Evolutionary conservation across 2,113 vertebrate genomes (phyloP), one percentile per base, ranked within the genome.

Genomic region (Hiodon tergisus): DNA sequence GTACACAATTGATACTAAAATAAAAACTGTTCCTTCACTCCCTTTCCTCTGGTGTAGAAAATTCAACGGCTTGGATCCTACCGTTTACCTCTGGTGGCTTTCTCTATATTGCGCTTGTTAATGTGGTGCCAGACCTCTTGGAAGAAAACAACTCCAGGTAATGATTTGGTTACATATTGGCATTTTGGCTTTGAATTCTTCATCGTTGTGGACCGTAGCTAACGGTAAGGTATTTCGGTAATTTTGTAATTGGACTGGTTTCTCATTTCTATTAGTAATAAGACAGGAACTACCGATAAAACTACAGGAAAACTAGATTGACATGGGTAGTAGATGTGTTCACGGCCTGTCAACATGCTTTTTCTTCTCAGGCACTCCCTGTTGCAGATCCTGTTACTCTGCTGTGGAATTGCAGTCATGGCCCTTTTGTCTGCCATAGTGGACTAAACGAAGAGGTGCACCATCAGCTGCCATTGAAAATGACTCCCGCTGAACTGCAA

Each of bases 11-110:
- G 6, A 51, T 4, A 59, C 55, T 61, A 59, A 58, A 71, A 16
- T 16, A 14, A 57, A 6, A 17, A 5, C 58, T 47, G 7, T 54
- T 61, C 9, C 58, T 46, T 55, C 31, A 51, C 9, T 31, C 60
- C 69, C 65, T 53, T 46, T 3, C 54, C 66, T 10, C 52, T 60
- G 46, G 5, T 84, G 91, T 88, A 95, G 85, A 94, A 92, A 93
- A 92, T 0, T 86, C 95, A 69, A 94, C 89, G n/a, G 91, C 91
- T 59, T 98, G 97, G 97, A 95, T 96, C 78, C 88, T 99, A 51
- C 95, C 97, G 69, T 98, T 98, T 86, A 96, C 95, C 48, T 95
- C 96, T 1, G 97, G 97, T 52, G 94, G 97, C 50, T 99, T 99
- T 78, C 92, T 99, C 63, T 98, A 99, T 82, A 98, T 99, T 1